Conservation (phyloP, 2,888 invertebrate species). For the Spodoptera littoralis region DNA sequence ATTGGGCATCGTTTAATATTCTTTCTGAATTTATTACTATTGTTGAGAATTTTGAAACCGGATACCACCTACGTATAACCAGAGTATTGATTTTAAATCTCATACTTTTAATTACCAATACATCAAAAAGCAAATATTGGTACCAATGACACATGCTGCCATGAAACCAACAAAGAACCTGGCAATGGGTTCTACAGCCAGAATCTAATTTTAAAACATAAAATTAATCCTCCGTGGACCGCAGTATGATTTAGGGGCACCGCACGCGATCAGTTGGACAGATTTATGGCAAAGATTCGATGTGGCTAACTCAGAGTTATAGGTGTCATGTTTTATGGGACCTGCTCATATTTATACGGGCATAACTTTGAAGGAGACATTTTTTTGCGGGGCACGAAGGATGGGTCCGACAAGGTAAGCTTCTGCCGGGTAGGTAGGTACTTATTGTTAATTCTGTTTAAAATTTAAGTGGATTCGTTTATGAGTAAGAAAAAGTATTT, state of each 20-base stretch:
- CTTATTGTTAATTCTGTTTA: neutral
- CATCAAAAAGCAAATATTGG: too few relatives aligned
- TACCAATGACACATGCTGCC: too few relatives aligned
- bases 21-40: too few relatives aligned
- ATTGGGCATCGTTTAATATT: too few relatives aligned
- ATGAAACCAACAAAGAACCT: neutral
- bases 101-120: too few relatives aligned
- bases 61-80: too few relatives aligned
- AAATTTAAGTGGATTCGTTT: too few relatives aligned
- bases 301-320: constrained; percentile 49
- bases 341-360: constrained; percentile 47
- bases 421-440: neutral
- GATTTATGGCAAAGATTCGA: constrained; percentile 54
- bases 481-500: too few relatives aligned
- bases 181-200: neutral
- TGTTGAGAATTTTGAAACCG: too few relatives aligned
- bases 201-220: constrained; percentile 41
- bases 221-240: constrained; percentile 42
- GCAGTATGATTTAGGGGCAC: constrained; percentile 46
- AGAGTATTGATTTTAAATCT: too few relatives aligned
- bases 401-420: neutral
- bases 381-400: constrained; percentile 5
- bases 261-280: constrained; percentile 44
- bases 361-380: constrained; percentile 27
- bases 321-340: constrained; percentile 44